A percentile compares a stretch with the other conserved stretches of the same genome.
Evolutionary conservation across 2,888 invertebrate genomes (phyloP).

Genomic region (Stratiomys singularior): DNA sequence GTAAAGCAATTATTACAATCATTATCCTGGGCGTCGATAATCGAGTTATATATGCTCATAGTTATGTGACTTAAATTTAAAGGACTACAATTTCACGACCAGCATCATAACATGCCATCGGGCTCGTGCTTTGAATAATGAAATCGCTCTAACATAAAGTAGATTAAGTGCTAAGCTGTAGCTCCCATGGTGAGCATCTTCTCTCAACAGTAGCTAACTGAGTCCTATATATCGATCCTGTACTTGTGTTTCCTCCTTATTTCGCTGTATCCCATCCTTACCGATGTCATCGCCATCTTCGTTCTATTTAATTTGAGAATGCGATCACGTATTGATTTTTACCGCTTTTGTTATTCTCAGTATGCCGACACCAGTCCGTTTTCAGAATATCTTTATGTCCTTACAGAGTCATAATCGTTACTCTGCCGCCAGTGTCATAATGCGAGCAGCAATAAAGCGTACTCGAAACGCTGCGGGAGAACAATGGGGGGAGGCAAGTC

Average conservation of each 20-base stretch:
- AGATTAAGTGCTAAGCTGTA: slow-evolving; percentile 28
- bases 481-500: background rate
- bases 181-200: slow-evolving; percentile 8
- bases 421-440: slow-evolving; percentile 17
- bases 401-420: slow-evolving; percentile 9
- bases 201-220: background rate
- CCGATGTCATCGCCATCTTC: background rate
- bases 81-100: slow-evolving; percentile 7
- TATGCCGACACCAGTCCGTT: background rate
- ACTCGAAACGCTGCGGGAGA: background rate
- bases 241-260: background rate
- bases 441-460: slow-evolving; percentile 15
- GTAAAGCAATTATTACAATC: slow-evolving; percentile 11
- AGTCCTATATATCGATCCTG: background rate
- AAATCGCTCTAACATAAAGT: background rate
- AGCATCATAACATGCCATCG: slow-evolving; percentile 23
- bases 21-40: slow-evolving; percentile 15
- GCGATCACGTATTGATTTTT: slow-evolving; percentile 30
- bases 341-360: slow-evolving; percentile 26
- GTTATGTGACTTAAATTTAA: slow-evolving; percentile 30
- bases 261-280: background rate
- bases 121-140: slow-evolving; percentile 18
- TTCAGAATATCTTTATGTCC: slow-evolving; percentile 9
- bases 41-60: slow-evolving; percentile 18
- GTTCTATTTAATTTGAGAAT: background rate